Evolutionary conservation across 2,113 vertebrate genomes (phyloP).

Genomic region (Coryphaenoides rupestris): DNA sequence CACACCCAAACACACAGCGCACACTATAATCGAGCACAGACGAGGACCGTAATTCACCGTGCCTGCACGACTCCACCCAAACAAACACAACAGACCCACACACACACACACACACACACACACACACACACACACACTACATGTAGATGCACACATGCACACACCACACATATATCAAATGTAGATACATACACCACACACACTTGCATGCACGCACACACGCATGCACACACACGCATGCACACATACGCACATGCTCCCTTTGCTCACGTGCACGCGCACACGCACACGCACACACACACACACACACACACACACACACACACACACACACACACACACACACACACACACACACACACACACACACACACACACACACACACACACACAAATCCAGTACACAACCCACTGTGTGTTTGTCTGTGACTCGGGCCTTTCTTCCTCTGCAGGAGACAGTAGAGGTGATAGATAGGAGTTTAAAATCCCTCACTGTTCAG

Average conservation of each 20-base stretch:
- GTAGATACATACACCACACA: too few relatives aligned
- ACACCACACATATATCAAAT: too few relatives aligned
- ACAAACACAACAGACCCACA: slow-evolving; percentile 16
- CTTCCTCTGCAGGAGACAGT: slow-evolving; percentile 1
- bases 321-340: neutral
- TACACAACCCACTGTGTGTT: slow-evolving; percentile 16
- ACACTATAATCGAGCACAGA: slow-evolving; percentile 55
- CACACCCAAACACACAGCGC: slow-evolving; percentile 27
- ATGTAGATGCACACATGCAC: slow-evolving; percentile 19
- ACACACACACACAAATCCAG: slow-evolving; percentile 10
- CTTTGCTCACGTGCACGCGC: slow-evolving; percentile 9
- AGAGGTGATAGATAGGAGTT: slow-evolving; percentile 34
- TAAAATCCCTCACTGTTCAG: slow-evolving; percentile 27
- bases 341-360: too few relatives aligned
- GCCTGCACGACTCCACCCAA: slow-evolving; percentile 48
- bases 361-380: slow-evolving; percentile 1
- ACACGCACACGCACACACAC: slow-evolving; percentile 2
- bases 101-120: slow-evolving; percentile 9
- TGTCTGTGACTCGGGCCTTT: slow-evolving; percentile 21
- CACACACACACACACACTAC: slow-evolving; percentile 5
- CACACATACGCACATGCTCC: too few relatives aligned
- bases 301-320: slow-evolving; percentile 20
- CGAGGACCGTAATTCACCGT: slow-evolving; percentile 39
- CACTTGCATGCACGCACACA: slow-evolving; percentile 2
- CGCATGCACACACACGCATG: slow-evolving; percentile 8